Evolutionary conservation across 2,797 vertebrate genomes (phyloP), one percentile per base, ranked within the genome.

Genomic region (Betta splendens): DNA sequence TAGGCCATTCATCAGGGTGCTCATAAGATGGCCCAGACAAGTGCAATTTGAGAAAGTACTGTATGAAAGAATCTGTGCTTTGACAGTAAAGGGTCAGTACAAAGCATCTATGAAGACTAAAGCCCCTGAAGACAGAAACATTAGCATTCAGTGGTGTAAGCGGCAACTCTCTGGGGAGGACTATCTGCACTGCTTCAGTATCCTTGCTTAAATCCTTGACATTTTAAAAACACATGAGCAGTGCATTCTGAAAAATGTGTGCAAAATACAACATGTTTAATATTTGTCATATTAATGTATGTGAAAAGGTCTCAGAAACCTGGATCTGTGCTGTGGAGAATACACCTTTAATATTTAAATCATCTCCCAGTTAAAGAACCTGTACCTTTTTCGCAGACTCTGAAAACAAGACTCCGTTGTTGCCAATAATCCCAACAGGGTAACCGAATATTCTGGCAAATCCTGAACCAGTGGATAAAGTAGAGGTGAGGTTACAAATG

Each of bases 331-430:
- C 10, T 29, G 17, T 28, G 9, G 18, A 43, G 2, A 22, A 35
- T 2, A 20, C 11, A 39, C 18, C 25, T 9, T 29, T 3, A 44
- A 3, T 0, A 4, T 35, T 45, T 23, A 28, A 57, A 20, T 42
- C 12, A 16, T 25, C 7, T 37, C 12, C 15, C 2, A 3, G 13
- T 31, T 5, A 62, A 58, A 40, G 2, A 0, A 59, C 11, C 40
- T 83, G 90, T 90, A 93, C 96, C 92, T 99, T 99, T 90, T 98
- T 98, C 35, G 96, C 96, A 26, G 96, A 98, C 79, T 99, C 98
- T 71, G 97, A 99, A 85, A 99, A 99, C 65, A 99, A 91, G 73
- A 99, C 96, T 52, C 97, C 98, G 31, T 99, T 99, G 90, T 99
- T 99, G 69, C 96, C 98, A 84, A 99, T 93, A 76, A 99, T 97